A percentile compares a stretch with the other conserved stretches of the same genome.
These are phyloP conservation scores for Micromussa lordhowensis DNA, from an alignment of 92 coral and sea anemone species.

Conservation along the genomic window DNA sequence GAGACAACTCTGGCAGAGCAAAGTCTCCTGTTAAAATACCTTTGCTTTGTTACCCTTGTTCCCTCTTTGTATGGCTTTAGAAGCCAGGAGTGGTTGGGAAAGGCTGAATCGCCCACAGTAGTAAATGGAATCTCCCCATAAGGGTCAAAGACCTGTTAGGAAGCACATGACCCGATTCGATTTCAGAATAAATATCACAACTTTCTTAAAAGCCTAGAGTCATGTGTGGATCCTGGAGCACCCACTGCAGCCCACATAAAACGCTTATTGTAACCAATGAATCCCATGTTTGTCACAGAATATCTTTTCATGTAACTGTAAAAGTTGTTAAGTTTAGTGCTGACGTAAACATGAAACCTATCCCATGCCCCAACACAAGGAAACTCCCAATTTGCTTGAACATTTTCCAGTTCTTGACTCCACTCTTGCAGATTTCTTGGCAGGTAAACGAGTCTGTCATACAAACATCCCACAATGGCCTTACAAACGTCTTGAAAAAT, in stretches of 20 bases:
- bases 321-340: slow-evolving; percentile 53
- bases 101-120: slow-evolving; percentile 64
- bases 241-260: slow-evolving; percentile 67
- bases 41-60: slow-evolving; percentile 26
- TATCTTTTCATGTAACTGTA: slow-evolving; percentile 59
- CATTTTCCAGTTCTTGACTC: slow-evolving; percentile 39
- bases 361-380: slow-evolving; percentile 69
- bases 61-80: slow-evolving; percentile 56
- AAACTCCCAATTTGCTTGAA: slow-evolving; percentile 69
- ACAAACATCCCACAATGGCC: slow-evolving; percentile 35
- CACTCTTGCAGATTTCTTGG: slow-evolving; percentile 47
- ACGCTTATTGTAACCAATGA: slow-evolving; percentile 53
- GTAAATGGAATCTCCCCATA: slow-evolving; percentile 52
- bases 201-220: slow-evolving; percentile 48
- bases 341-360: slow-evolving; percentile 60
- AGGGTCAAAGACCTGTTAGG: slow-evolving; percentile 26
- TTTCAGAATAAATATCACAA: slow-evolving; percentile 22
- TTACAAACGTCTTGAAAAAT: slow-evolving; percentile 3
- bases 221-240: slow-evolving; percentile 68
- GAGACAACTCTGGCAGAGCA: slow-evolving; percentile 64
- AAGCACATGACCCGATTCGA: slow-evolving; percentile 26
- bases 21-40: slow-evolving; percentile 61
- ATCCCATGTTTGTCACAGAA: slow-evolving; percentile 64
- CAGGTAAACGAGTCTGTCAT: slow-evolving; percentile 33
- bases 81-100: slow-evolving; percentile 54